Evolutionary conservation across 2,888 invertebrate genomes (phyloP), one percentile per base, ranked within the genome.

Genomic region (Drosophila seclusa): DNA sequence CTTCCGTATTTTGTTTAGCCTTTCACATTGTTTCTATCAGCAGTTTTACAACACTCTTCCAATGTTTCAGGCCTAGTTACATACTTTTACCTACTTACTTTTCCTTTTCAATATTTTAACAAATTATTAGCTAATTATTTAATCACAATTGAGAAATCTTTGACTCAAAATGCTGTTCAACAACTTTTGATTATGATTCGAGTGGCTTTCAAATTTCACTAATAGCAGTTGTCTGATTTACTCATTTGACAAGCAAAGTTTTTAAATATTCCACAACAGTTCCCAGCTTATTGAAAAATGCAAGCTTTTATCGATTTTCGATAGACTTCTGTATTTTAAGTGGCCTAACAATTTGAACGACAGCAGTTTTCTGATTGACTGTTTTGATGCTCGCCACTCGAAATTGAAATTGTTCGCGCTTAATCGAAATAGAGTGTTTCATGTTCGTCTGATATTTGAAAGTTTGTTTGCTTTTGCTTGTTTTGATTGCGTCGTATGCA

Each of bases 401-500:
- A 45, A 45, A 16, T 45, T 4, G 21, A 24, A 24, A 45, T 45
- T 24, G 45, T 16, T 45, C 24, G 24, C 13, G 24, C 13, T 45
- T 13, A 16, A 45, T 60, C 18, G 18, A 38, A 7, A 32, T 11
- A 82, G 89, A 58, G 83, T 54, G 83, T 88, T 61, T 18, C 8
- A n/a, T 13, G 21, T 66, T 77, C 74, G 71, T 24, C 2, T 21
- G 21, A 21, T 36, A n/a, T 29, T 11, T 65, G 29, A 8, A n/a
- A 18, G 36, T n/a, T 52, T 63, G 59, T 58, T 66, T 31, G 29
- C 45, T 24, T 68, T 65, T 54, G 59, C 68, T 80, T 85, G 90
- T 89, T 85, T 89, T 85, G 87, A 88, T 89, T 88, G 81, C 73
- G 69, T 74, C 68, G 75, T 76, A 75, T 83, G 88, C 87, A 79